phyloP scores from a whole-genome alignment of 2,113 vertebrate species.

The Gila orcuttii region DNA sequence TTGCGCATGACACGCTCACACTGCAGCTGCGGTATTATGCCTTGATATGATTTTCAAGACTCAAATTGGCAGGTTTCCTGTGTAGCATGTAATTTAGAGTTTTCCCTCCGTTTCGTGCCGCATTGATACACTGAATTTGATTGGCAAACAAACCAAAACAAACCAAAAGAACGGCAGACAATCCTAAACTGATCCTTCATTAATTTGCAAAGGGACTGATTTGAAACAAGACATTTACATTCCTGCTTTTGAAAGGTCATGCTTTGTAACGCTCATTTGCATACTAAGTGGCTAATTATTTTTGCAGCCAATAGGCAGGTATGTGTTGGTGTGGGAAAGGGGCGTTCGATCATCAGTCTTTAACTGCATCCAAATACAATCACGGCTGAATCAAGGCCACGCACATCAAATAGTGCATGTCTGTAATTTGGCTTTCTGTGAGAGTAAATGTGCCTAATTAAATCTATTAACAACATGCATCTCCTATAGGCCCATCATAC shows the following conservation, averaged over 20 bases:
- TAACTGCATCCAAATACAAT: neutral
- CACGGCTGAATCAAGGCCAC: neutral
- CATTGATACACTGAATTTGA: neutral
- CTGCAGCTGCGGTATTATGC: conserved; percentile 12
- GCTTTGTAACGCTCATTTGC: conserved; percentile 47
- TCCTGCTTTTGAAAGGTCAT: conserved; percentile 49
- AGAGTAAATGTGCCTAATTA: conserved; percentile 3
- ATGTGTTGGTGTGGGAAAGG: conserved; percentile 10
- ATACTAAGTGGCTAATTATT: conserved; percentile 52
- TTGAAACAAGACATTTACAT: conserved; percentile 42
- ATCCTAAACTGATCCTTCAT: conserved; percentile 11
- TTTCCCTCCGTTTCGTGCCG: neutral
- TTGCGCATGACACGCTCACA: neutral
- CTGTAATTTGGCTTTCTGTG: neutral
- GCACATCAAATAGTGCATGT: neutral
- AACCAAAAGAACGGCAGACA: neutral
- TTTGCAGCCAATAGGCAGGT: conserved; percentile 26
- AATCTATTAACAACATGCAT: neutral
- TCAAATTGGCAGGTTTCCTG: neutral
- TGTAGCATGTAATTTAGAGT: neutral
- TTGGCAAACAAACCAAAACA: conserved; percentile 2
- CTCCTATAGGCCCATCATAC: neutral
- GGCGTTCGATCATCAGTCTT: neutral
- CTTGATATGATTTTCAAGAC: neutral
- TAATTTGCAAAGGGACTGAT: conserved; percentile 28